Percentiles rank a stretch among this genome's conserved stretches.
These are phyloP conservation scores for Leptopilina syphax DNA, from an alignment of 2,888 invertebrate genomes.

Conservation along the genomic window DNA sequence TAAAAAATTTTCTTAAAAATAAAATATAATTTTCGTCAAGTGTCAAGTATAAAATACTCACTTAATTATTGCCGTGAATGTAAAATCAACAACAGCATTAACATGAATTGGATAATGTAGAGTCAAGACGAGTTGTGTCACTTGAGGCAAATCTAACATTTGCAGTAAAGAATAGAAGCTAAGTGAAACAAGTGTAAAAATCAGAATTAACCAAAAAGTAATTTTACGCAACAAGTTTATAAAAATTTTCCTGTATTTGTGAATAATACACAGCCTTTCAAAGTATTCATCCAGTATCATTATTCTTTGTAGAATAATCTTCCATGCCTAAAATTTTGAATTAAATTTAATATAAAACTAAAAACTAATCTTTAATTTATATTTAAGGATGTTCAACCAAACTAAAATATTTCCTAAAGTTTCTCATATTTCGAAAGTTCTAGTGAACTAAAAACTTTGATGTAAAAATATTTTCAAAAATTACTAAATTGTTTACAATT, in stretches of 20 bases:
- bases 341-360: neutral
- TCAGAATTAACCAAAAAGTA: neutral
- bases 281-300: neutral
- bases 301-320: neutral
- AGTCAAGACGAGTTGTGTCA: neutral
- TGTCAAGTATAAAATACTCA: neutral
- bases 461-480: too few species aligned
- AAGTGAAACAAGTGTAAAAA: neutral
- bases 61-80: neutral
- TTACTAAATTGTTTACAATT: too few species aligned
- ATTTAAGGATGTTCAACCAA: too few species aligned
- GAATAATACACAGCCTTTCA: neutral
- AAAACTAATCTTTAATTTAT: too few species aligned
- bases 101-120: constrained; percentile 8
- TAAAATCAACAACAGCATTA: neutral
- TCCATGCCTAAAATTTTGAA: neutral
- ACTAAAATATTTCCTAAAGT: too few species aligned
- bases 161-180: neutral
- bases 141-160: neutral
- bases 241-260: neutral
- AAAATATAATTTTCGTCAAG: too few species aligned
- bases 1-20: too few species aligned
- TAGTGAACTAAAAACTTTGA: too few species aligned
- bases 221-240: neutral
- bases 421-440: neutral